Percentiles rank a stretch among this genome's conserved stretches.
phyloP scores from a whole-genome alignment of 1,140 invertebrate species.

The Eurytemora carolleeae region DNA sequence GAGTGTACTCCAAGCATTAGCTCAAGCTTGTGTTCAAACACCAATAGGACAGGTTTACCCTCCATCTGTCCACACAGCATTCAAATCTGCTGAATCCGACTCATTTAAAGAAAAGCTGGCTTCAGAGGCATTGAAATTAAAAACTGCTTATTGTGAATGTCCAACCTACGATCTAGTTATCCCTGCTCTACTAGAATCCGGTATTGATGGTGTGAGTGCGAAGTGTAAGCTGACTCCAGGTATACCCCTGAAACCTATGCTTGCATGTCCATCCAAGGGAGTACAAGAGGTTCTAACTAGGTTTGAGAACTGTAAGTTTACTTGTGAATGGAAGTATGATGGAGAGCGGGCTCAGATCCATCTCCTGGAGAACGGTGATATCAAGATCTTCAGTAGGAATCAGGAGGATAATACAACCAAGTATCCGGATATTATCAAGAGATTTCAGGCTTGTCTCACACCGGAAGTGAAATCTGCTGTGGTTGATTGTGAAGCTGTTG shows the following conservation, averaged over 20 bases:
- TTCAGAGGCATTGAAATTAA: neutral
- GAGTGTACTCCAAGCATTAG: constrained; percentile 73
- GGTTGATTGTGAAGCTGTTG: constrained; percentile 89
- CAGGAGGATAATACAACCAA: constrained; percentile 96
- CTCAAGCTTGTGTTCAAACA: constrained; percentile 52
- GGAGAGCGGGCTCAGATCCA: constrained; percentile 94
- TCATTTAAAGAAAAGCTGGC: constrained; percentile 34
- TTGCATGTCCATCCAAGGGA: constrained; percentile 91
- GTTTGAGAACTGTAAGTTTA: constrained; percentile 80
- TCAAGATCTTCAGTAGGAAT: constrained; percentile 82
- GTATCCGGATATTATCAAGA: constrained; percentile 77
- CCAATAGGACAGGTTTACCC: constrained; percentile 46
- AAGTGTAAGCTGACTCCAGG: constrained; percentile 76
- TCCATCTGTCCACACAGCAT: constrained; percentile 38
- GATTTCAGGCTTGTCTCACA: constrained; percentile 25
- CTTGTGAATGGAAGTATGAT: constrained; percentile 99
- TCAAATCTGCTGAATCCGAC: constrained; percentile 40
- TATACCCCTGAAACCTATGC: constrained; percentile 91
- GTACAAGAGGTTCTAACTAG: constrained; percentile 65
- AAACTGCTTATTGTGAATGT: constrained; percentile 52
- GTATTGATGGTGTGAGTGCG: constrained; percentile 51
- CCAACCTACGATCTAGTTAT: constrained; percentile 82
- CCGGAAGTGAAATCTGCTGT: constrained; percentile 58
- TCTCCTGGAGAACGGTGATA: constrained; percentile 39
- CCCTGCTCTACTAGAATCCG: constrained; percentile 52